Conservation (phyloP, 2,888 invertebrate genomes). For the Brachypalpus laphriformis region DNA sequence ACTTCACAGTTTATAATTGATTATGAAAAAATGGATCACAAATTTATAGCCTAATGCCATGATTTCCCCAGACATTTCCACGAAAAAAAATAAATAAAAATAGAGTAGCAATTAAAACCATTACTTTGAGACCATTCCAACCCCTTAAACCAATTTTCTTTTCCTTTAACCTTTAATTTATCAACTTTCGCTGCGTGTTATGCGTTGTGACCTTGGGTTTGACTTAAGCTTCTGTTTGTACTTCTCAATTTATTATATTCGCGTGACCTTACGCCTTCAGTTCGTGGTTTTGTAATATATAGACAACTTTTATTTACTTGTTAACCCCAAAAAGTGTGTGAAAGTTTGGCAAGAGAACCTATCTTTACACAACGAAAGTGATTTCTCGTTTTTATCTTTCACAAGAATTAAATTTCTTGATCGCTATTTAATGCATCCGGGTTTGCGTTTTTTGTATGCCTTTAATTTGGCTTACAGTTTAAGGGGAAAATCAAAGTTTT, state of each 20-base stretch:
- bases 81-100: not conserved
- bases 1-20: no score
- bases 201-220: not conserved
- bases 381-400: slow-evolving; percentile 4
- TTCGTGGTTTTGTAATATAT: not conserved
- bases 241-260: not conserved
- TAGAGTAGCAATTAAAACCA: not conserved
- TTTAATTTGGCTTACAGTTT: not conserved
- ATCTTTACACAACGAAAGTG: not conserved
- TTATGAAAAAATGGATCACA: not conserved
- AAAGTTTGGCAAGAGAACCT: not conserved
- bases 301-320: not conserved
- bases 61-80: not conserved
- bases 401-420: not conserved
- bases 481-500: not conserved
- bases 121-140: not conserved
- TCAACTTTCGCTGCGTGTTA: not conserved
- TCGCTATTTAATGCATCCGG: not conserved
- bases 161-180: not conserved
- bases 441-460: not conserved
- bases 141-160: not conserved
- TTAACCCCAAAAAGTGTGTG: not conserved
- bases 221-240: not conserved
- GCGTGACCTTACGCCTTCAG: not conserved
- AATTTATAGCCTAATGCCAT: not conserved